Conservation (phyloP, 2,797 vertebrate genomes). For the Diceros bicornis region DNA sequence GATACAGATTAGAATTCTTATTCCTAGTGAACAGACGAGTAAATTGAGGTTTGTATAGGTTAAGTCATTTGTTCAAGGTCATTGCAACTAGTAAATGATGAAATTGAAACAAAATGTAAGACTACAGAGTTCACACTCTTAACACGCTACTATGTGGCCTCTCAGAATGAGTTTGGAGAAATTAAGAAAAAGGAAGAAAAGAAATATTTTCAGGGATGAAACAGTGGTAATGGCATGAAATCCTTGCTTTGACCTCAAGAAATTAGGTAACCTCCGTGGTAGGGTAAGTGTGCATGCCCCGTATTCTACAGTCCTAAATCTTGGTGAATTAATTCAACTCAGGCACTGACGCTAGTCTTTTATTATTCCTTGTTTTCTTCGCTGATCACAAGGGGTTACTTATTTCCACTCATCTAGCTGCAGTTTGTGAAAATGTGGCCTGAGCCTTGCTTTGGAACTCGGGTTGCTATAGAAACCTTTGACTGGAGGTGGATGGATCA, state of each 20-base stretch:
- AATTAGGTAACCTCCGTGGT: constrained; percentile 7
- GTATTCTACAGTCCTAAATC: constrained; percentile 32
- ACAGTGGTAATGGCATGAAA: constrained; percentile 41
- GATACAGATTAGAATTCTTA: neutral
- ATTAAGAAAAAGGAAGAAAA: constrained; percentile 62
- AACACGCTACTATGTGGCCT: neutral
- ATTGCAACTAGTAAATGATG: neutral
- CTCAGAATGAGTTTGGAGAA: neutral
- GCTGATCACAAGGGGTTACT: constrained; percentile 76
- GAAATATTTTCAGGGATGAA: neutral
- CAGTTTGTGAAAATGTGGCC: constrained; percentile 73
- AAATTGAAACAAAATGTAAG: neutral
- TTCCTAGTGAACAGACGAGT: constrained; percentile 21
- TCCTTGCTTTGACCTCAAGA: constrained; percentile 47
- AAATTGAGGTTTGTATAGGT: neutral
- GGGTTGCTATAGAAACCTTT: constrained; percentile 85
- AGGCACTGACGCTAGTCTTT: constrained; percentile 57
- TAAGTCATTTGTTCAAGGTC: neutral
- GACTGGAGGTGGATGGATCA: constrained; percentile 72
- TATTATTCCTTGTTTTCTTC: constrained; percentile 74
- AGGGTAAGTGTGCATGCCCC: neutral
- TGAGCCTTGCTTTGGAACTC: constrained; percentile 69
- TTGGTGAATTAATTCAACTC: constrained; percentile 76
- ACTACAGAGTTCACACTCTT: neutral
- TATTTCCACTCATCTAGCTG: constrained; percentile 71